phyloP scores from a whole-genome alignment of 2,888 invertebrate genomes.

The Caenorhabditis macrosperma region DNA sequence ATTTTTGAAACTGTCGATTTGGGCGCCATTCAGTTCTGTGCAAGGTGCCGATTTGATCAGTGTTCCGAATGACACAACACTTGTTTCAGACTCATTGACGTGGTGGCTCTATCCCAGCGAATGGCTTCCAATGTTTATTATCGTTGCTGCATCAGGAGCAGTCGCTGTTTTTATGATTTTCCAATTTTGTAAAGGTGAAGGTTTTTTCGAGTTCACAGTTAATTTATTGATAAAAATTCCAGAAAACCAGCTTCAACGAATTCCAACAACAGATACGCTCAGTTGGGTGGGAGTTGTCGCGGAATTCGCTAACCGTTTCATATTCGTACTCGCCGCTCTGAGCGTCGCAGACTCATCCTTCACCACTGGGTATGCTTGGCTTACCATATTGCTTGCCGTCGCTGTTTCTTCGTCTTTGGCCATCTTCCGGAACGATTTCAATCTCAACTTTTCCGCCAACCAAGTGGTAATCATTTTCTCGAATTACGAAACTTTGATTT shows the following conservation, averaged over 20 bases:
- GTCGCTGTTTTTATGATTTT: constrained; percentile 3
- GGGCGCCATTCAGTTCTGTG: constrained; percentile 51
- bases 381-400: constrained; percentile 13
- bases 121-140: constrained; percentile 24
- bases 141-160: background rate
- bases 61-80: background rate
- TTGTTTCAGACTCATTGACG: constrained; percentile 24
- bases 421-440: constrained; percentile 50
- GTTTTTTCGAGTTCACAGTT: background rate
- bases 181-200: constrained; percentile 38
- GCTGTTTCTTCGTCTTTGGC: constrained; percentile 20
- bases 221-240: background rate
- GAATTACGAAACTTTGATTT: background rate
- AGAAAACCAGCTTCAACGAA: constrained; percentile 34
- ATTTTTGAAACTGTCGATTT: constrained; percentile 45
- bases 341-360: constrained; percentile 14
- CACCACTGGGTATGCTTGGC: constrained; percentile 10
- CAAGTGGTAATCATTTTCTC: constrained; percentile 28
- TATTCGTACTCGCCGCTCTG: constrained; percentile 15
- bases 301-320: constrained; percentile 28
- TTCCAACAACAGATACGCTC: constrained; percentile 17
- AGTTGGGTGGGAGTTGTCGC: constrained; percentile 16
- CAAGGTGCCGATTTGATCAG: constrained; percentile 8
- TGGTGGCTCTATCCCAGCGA: constrained; percentile 31
- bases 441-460: constrained; percentile 22